Evolutionary conservation across 1,140 invertebrate genomes (phyloP), one percentile per base, ranked within the genome.

Genomic region (Arion vulgaris): DNA sequence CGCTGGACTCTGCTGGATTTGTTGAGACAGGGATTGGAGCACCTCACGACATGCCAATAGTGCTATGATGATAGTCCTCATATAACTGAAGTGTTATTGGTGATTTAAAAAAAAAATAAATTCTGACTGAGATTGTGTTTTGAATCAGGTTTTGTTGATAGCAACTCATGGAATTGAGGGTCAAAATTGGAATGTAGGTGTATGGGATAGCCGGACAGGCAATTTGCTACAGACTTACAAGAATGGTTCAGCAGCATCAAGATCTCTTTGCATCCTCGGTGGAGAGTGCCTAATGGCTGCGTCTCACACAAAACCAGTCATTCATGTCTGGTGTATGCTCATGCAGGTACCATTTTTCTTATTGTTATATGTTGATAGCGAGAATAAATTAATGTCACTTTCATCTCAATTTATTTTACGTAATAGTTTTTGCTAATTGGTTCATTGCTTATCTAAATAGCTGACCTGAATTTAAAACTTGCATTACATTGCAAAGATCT

Each of bases 241-340:
- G 1, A 72, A 81, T 81, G 80, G 80, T 5, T 81, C 80, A 53
- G 57, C 80, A 53, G n/a, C 69, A 23, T 36, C 41, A 17, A 53
- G 74, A 26, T 49, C 80, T 51, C 51, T 81, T 1, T 73, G 51
- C 38, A 34, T 81, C 0, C 69, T 81, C 38, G 71, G 49, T 34
- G 71, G 71, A 28, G 80, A 81, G 72, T 41, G 80, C 51, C 28
- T 81, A 9, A 41, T 81, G n/a, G 68, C 80, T 51, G 41, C 80
- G 5, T 81, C 80, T 1, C n/a, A 38, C 39, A 57, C 80, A 39
- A 81, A 81, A 38, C 80, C 80, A 0, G 34, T 81, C 23, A 81
- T 81, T 28, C 80, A 81, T 57, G 68, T 74, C 45, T 81, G 80
- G 80, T 74, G 49, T 41, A 81, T 81, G 80, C 34, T 81, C 15